Percentiles rank a stretch among this genome's conserved stretches.
phyloP scores from a whole-genome alignment of 2,888 invertebrate species.

The Lysandra coridon region DNA sequence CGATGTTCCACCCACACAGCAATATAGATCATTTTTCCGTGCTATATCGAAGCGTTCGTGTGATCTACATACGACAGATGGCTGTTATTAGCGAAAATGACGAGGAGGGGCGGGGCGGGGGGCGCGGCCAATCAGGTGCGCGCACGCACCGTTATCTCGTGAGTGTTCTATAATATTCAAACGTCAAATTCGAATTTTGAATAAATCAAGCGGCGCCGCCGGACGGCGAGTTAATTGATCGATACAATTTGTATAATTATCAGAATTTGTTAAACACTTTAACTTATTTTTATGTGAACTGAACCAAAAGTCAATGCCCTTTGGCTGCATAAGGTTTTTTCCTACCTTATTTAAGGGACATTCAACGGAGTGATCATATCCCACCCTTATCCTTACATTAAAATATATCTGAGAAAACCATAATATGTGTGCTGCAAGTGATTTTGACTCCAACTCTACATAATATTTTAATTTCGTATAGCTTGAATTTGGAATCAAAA shows the following conservation, averaged over 20 bases:
- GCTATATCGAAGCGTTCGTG: background rate
- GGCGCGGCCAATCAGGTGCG: slow-evolving; percentile 61
- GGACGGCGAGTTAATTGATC: background rate
- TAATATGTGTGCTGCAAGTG: no score
- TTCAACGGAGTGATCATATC: no score
- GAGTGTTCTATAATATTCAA: slow-evolving; percentile 17
- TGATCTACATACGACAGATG: slow-evolving; percentile 15
- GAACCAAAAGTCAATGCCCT: background rate
- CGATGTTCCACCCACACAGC: background rate
- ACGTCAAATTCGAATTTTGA: slow-evolving; percentile 3
- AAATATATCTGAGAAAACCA: no score
- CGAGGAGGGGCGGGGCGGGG: slow-evolving; percentile 57
- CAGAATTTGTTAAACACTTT: background rate
- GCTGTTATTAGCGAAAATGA: slow-evolving; percentile 38
- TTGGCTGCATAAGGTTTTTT: background rate
- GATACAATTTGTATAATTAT: background rate
- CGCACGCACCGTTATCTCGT: background rate
- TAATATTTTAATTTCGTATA: background rate
- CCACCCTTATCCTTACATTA: no score
- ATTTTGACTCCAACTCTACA: background rate
- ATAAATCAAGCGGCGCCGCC: slow-evolving; percentile 1
- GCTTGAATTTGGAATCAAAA: background rate
- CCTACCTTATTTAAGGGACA: no score
- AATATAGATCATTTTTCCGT: background rate
- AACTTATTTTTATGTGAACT: background rate